Evolutionary conservation across 2,113 vertebrate species (phyloP), one percentile per base, ranked within the genome.

Genomic region (Peromyscus maniculatus): DNA sequence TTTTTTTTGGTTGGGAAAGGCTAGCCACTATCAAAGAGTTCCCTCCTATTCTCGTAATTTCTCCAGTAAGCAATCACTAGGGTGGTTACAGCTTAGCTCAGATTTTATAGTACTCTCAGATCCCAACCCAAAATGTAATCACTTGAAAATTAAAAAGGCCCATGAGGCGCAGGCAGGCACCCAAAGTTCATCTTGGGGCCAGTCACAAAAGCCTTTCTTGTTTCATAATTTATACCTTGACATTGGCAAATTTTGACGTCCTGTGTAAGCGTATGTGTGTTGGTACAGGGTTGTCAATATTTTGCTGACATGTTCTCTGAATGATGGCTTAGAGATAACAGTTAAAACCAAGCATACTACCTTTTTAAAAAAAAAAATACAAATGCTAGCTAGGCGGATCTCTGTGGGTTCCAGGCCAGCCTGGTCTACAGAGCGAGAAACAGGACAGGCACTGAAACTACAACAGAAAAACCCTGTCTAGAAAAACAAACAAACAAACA

Each of bases 141-240:
- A 89, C 83, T 96, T 91, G 80, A 95, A 88, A 91, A 94, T 96
- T 97, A 89, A 92, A 86, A 97, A 95, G 72, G 66, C 88, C 91
- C 69, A 86, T 5, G 64, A 71, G 79, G 52, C 16, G 52, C 16
- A 75, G 75, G n/a, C 16, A 87, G 91, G 67, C 78, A 67, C 74
- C 2, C n/a, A 59, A 62, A 72, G 88, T 98, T 98, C 93, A 55
- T 87, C 46, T 67, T 52, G 46, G 57, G 95, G 93, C 91, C 77
- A 94, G 2, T 96, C 84, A 89, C 46, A 86, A 83, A 94, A 80
- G 52, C 33, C 67, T 93, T 97, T 92, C 72, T 96, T 94, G 77
- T 93, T 91, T 69, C 74, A 69, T 96, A 89, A 89, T 79, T 96
- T 96, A 92, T 88, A 77, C 26, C 62, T 93, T 93, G 86, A 39